Conservation (phyloP, 1,140 invertebrate species). For the Lepeophtheirus salmonis region DNA sequence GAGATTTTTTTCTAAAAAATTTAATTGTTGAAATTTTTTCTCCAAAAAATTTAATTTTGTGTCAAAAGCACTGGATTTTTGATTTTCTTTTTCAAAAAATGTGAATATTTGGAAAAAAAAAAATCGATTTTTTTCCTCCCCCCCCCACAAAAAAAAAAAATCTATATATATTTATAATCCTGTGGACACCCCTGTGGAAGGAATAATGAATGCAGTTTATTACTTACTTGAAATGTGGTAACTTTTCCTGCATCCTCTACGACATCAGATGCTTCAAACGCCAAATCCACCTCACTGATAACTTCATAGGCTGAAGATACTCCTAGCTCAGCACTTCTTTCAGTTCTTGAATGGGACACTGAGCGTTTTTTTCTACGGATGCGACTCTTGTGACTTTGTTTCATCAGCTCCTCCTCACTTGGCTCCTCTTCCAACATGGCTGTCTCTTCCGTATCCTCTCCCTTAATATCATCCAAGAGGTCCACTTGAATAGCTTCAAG, state of each 20-base stretch:
- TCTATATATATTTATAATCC: too few relatives aligned
- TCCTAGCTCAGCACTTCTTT: slow-evolving; percentile 57
- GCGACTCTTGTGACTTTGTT: slow-evolving; percentile 21
- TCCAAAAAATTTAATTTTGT: too few relatives aligned
- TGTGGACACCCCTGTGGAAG: too few relatives aligned
- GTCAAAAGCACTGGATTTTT: too few relatives aligned
- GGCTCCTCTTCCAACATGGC: background rate
- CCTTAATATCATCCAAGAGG: background rate
- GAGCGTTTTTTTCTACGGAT: slow-evolving; percentile 37
- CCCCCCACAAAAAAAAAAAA: too few relatives aligned
- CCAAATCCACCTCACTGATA: slow-evolving; percentile 73
- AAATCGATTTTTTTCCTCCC: too few relatives aligned
- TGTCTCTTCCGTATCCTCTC: background rate
- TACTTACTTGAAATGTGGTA: slow-evolving; percentile 34
- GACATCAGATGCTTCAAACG: slow-evolving; percentile 56
- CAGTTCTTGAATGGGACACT: slow-evolving; percentile 43
- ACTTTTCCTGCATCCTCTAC: slow-evolving; percentile 35
- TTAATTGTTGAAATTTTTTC: too few relatives aligned
- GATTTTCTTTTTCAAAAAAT: too few relatives aligned
- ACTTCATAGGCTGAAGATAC: slow-evolving; percentile 70
- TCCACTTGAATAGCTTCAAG: background rate
- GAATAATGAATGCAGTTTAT: background rate
- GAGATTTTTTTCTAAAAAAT: too few relatives aligned
- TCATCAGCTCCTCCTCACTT: slow-evolving; percentile 19
- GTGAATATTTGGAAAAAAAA: too few relatives aligned